Evolutionary conservation across 2,113 vertebrate genomes (phyloP).

Genomic region (Grantiella picta): DNA sequence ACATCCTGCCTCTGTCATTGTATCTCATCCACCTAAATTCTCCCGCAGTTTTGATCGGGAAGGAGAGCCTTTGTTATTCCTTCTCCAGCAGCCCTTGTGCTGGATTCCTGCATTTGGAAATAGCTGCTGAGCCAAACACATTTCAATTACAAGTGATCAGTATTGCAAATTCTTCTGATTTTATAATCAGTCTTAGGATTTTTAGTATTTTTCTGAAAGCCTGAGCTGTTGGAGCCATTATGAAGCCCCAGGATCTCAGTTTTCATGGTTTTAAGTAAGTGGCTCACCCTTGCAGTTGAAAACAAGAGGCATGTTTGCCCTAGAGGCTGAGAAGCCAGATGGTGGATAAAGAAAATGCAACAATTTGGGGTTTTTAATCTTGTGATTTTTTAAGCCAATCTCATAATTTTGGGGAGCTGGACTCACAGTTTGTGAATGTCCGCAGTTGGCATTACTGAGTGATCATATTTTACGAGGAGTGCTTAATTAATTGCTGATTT

Average conservation of each 20-base stretch:
- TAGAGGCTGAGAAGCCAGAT: constrained; percentile 56
- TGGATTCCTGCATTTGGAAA: background rate
- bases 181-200: background rate
- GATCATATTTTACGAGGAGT: constrained; percentile 28
- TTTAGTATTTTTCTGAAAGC: background rate
- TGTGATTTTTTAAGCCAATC: constrained; percentile 53
- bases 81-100: background rate
- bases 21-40: background rate
- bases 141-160: background rate
- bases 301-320: constrained; percentile 42
- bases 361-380: constrained; percentile 63
- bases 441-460: constrained; percentile 29
- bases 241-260: constrained; percentile 14
- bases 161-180: constrained; percentile 1
- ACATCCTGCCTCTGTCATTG: background rate
- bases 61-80: background rate
- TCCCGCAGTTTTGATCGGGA: background rate
- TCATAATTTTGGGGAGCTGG: constrained; percentile 57
- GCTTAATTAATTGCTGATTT: constrained; percentile 52
- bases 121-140: background rate
- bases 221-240: background rate
- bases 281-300: constrained; percentile 35
- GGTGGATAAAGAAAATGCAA: constrained; percentile 62
- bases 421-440: background rate
- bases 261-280: constrained; percentile 48